A percentile compares a stretch with the other conserved stretches of the same genome.
These are phyloP conservation scores for Euphysa ruthae DNA, from an alignment of 30 jellyfish, hydroid and myxozoan species.

Conservation along the genomic window DNA sequence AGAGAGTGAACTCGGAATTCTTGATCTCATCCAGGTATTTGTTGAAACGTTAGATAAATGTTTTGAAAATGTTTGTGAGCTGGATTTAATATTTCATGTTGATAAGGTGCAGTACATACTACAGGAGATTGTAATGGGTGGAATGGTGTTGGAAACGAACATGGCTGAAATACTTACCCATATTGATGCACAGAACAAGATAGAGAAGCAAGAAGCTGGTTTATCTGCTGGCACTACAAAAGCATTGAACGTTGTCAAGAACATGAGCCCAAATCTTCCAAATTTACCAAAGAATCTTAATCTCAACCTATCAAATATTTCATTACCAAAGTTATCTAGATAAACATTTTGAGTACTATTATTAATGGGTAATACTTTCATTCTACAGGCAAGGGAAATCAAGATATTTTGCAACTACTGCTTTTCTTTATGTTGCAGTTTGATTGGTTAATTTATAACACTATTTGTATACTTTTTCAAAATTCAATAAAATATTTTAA, in stretches of 20 bases:
- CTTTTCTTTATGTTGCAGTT: no score
- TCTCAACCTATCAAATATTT: constrained; percentile 64
- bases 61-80: constrained; percentile 93
- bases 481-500: no score
- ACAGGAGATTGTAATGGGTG: constrained; percentile 92
- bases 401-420: no score
- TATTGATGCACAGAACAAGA: constrained; percentile 81
- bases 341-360: no score
- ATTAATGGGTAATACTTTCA: no score
- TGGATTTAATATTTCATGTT: constrained; percentile 85
- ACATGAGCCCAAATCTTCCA: constrained; percentile 85
- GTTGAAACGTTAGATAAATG: constrained; percentile 91
- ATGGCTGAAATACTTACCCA: constrained; percentile 84
- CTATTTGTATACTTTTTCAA: no score
- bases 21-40: constrained; percentile 83
- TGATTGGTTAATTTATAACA: no score
- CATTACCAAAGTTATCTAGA: constrained; percentile 46
- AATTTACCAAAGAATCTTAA: constrained; percentile 69
- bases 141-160: constrained; percentile 93
- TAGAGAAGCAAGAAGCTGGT: constrained; percentile 97
- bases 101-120: constrained; percentile 89
- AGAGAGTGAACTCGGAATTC: constrained; percentile 85
- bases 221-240: constrained; percentile 77
- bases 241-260: constrained; percentile 87
- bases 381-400: no score